Base-by-base conservation (phyloP, 2,113 vertebrate species). In the Alosa alosa region DNA sequence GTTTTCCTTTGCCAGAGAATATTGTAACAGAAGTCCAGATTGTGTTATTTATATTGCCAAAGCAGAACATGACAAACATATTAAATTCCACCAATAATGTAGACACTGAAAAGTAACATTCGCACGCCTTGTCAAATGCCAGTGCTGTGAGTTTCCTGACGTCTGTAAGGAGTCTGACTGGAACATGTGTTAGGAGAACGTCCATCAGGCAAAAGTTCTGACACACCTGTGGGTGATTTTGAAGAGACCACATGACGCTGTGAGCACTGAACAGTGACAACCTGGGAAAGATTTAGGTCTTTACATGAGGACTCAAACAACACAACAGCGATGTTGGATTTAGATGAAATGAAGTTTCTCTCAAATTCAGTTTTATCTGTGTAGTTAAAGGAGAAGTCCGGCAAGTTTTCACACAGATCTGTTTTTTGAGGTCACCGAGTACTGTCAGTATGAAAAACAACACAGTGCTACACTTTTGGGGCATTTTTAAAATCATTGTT, bases 191-290 rank as follows among this genome's bases (percentile, higher is more conserved):
- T 84, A 86, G 84, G 45, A 72, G 84, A 84, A 86, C 86, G 52
- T 87, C 55, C 25, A 49, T 22, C 68, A 83, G 49, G n/a, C 17
- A 87, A 83, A 68, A 86, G 60, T 84, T 88, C 64, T 57, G 84
- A 86, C 88, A 90, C 94, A 95, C 94, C 92, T 94, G 92, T 87
- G 87, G 91, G 82, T 92, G 90, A 94, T 95, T 94, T 95, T 86
- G 87, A 86, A 84, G 88, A 78, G 91, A 90, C 93, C 92, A 64
- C 91, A 92, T 91, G 89, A 84, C 91, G 92, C 93, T 88, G 85
- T 87, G 91, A 85, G 89, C 82, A 64, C 84, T 88, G 89, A 91
- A 92, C 84, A 64, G 88, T 93, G 92, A 94, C 92, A 93, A 91
- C 92, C 90, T 89, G 91, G 39, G 36, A 90, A 87, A 93, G 94